Conservation (phyloP, 2,888 invertebrate species). For the Trichopoda pennipes region DNA sequence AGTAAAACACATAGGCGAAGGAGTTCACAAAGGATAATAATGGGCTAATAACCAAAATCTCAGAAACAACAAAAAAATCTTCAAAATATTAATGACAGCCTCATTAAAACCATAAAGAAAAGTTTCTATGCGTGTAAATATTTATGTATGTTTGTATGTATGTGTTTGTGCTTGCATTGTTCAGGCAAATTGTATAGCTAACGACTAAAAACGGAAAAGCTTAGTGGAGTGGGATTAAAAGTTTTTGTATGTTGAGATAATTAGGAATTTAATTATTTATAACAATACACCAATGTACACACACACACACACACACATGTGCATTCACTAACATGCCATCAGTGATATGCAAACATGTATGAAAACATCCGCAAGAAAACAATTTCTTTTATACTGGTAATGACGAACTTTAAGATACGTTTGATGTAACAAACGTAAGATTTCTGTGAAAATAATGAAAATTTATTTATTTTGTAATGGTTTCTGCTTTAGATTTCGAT, state of each 20-base stretch:
- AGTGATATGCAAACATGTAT: neutral
- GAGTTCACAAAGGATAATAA: slow-evolving; percentile 69
- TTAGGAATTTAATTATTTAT: slow-evolving; percentile 73
- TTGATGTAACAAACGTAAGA: neutral
- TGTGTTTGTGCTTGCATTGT: too few relatives aligned
- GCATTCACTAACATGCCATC: neutral
- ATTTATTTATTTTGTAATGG: neutral
- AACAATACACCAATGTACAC: slow-evolving; percentile 35
- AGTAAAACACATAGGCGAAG: slow-evolving; percentile 40
- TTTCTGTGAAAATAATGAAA: neutral
- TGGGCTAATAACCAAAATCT: slow-evolving; percentile 69
- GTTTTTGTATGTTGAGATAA: slow-evolving; percentile 68
- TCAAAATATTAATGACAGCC: slow-evolving; percentile 43
- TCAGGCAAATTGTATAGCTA: neutral
- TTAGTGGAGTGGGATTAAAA: slow-evolving; percentile 23
- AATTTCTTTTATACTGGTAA: neutral
- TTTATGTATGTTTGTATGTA: too few relatives aligned
- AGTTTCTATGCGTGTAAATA: neutral
- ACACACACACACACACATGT: neutral
- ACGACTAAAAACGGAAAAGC: slow-evolving; percentile 5
- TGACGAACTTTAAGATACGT: slow-evolving; percentile 43
- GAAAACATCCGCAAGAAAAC: neutral
- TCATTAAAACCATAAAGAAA: slow-evolving; percentile 29
- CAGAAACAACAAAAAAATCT: slow-evolving; percentile 51
- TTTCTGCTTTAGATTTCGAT: neutral